Evolutionary conservation across 2,888 invertebrate genomes (phyloP), one percentile per base, ranked within the genome.

Genomic region (Cerceris rybyensis): DNA sequence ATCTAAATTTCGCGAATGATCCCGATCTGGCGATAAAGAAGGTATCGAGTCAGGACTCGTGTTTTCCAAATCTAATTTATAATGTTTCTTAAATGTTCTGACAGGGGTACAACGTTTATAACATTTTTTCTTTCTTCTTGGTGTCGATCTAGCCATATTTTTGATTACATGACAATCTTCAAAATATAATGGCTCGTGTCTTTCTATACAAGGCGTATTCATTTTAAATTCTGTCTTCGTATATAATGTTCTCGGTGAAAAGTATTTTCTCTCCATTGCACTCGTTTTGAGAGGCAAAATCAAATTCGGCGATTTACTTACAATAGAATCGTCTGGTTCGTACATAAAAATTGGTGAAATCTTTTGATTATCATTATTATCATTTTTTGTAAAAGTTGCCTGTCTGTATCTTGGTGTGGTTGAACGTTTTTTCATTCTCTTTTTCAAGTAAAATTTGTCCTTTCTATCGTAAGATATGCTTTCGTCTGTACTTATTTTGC

Each of bases 251-350:
- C 57, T 69, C 39, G 79, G 78, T 7, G 79, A 73, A 28, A 66
- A 50, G 28, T 66, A 73, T 59, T 28, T 73, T 16, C 6, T 64
- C 8, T 52, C 28, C 13, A 52, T 7, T 13, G 65, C 14, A 6
- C 41, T 28, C 28, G 4, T 28, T 28, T 4, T 41, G 13, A 2
- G 41, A 42, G 13, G 28, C 5, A 49, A 64, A 28, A 17, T 16
- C 42, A 88, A 87, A 85, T 91, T 91, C 16, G 91, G 91, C 0
- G 91, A 91, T 66, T 85, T 90, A 43, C 90, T 91, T 55, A 91
- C 70, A 28, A 91, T 89, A 17, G 65, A 43, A 46, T 78, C 76
- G 42, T 61, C 69, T 6, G 61, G 42, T 70, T 64, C 13, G 52
- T 52, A 43, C 2, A 54, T 14, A 28, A 28, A 28, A 7, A 69